Evolutionary conservation across 2,888 invertebrate genomes (phyloP), one percentile per base, ranked within the genome.

Genomic region (Cataglyphis altisquamis): DNA sequence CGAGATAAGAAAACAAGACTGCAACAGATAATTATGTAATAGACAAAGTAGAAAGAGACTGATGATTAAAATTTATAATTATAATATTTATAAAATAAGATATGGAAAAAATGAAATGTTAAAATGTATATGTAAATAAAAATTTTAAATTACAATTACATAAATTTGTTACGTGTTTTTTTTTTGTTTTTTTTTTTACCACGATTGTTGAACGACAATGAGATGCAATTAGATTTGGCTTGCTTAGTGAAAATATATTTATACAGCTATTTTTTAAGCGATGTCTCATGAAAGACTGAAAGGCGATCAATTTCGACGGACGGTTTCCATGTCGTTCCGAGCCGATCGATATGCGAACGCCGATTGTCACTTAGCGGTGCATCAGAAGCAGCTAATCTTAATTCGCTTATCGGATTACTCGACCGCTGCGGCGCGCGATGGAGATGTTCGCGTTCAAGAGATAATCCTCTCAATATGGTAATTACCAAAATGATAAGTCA

Each of bases 341-440:
- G 84, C 77, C 85, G 88, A 25, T 80, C 88, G 91, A 93, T 93
- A 93, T 90, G 92, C 91, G 91, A 93, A 93, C 90, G 90, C 88
- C 90, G 91, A 91, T 93, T 91, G 92, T 92, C 91, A 93, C 93
- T 94, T 93, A 93, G 93, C 93, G 93, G 93, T 91, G 92, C 93
- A 91, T 93, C 93, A 93, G 92, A 93, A 93, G 93, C 91, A 82
- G 90, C 92, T 94, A 93, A 94, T 94, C 94, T 94, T 93, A 93
- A 94, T 94, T 94, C 94, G 94, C 93, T 94, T 94, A 94, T 94
- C 94, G 94, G 93, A 94, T 94, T 94, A 94, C 92, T 91, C 89
- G 87, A 82, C 91, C 88, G 87, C 77, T 85, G 85, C 64, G 81
- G 66, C 57, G 77, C 25, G 70, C 90, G 91, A 94, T 94, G 93